Percentiles rank a stretch among this genome's conserved stretches.
These are phyloP conservation scores for Polypedilum vanderplanki DNA, from an alignment of 1,140 invertebrate species.

Conservation along the genomic window DNA sequence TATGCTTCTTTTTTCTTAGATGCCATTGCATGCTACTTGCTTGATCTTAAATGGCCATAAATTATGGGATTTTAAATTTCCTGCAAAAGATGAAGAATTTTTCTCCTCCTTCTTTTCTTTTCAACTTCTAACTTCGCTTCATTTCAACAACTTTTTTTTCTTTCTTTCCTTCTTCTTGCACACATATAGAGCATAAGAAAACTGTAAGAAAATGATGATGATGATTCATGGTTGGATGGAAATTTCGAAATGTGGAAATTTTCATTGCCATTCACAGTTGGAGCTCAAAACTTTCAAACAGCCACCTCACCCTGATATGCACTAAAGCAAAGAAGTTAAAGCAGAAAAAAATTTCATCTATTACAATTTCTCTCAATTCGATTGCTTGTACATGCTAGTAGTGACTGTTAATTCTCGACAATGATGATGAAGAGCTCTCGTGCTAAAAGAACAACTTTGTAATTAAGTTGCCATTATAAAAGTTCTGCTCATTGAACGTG, in stretches of 20 bases:
- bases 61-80: conserved; percentile 28
- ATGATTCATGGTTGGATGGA: not conserved
- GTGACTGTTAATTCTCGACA: not conserved
- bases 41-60: conserved; percentile 23
- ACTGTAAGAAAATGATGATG: not conserved
- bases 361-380: not conserved
- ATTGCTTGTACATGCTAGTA: not conserved
- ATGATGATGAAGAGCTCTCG: not conserved
- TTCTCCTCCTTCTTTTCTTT: not conserved
- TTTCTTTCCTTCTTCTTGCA: not conserved
- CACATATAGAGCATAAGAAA: not conserved
- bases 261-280: not conserved
- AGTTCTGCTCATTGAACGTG: not conserved
- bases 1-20: not conserved
- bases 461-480: conserved; percentile 14
- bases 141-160: not conserved
- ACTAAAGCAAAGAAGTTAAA: too few species aligned
- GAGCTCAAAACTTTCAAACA: too few species aligned
- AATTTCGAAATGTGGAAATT: not conserved
- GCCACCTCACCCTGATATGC: too few species aligned
- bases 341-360: not conserved
- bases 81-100: not conserved
- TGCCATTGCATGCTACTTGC: not conserved
- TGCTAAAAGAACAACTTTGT: not conserved
- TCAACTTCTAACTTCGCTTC: not conserved